Evolutionary conservation across 1,140 invertebrate species (phyloP), one percentile per base, ranked within the genome.

Genomic region (Holotrichia oblita): DNA sequence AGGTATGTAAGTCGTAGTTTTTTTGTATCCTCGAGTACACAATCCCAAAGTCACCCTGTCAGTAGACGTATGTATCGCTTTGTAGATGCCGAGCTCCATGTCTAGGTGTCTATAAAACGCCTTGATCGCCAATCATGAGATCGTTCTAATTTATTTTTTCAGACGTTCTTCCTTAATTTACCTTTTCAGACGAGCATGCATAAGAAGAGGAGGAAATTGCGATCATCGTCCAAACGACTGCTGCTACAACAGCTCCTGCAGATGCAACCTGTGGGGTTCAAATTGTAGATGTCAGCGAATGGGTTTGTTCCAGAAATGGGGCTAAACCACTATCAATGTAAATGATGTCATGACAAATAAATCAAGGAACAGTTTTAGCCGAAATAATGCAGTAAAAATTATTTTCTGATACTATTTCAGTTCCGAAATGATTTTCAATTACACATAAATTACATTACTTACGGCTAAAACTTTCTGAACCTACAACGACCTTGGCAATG

Each of bases 271-370:
- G 6, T 97, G 95, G 95, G 95, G 95, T 24, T 93, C 93, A 82
- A 97, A 97, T 88, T 97, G 95, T 87, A 91, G 93, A 81, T 97
- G 95, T 87, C 95, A 96, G 87, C 91, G 95, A 80, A 93, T 94
- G 90, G 95, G 95, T 55, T 90, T 97, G 82, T 96, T 97, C 90
- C 95, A 97, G 86, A 95, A 95, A 87, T 96, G 94, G 94, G 95
- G 95, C 82, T 93, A 92, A 90, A 83, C 61, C 9, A 20, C 3
- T 22, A 55, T 2, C 7, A 9, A 27, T 14, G 27, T 40, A 69
- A 48, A 55, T 8, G 9, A 76, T 55, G 12, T 55, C 48, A 17
- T 17, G 48, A 55, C 14, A 55, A 55, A 55, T 55, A 74, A 74
- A 44, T 40, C 4, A 74, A 34, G 14, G 41, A 42, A 42, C 41